These are phyloP conservation scores for Drosophila nikananu DNA, from an alignment of 1,140 invertebrate genomes.

Conservation along the genomic window DNA sequence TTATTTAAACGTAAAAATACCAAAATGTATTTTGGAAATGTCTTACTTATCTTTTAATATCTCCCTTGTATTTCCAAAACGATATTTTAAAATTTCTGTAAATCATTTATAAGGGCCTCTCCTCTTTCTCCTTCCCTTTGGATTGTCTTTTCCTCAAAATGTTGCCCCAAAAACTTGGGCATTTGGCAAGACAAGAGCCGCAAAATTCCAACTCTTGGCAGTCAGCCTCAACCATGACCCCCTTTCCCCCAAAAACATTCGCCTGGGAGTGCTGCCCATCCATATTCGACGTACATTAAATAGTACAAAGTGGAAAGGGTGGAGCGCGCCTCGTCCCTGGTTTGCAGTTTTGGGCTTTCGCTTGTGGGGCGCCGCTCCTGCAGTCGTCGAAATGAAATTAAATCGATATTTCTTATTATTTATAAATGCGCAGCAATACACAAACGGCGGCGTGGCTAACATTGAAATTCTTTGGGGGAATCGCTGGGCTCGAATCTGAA, in stretches of 20 bases:
- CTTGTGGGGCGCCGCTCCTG: constrained; percentile 14
- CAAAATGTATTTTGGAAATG: rapidly evolving
- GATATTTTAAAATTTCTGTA: neutral
- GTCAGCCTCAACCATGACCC: constrained; percentile 59
- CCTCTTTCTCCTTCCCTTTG: neutral
- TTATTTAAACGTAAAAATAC: neutral
- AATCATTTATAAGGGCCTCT: neutral
- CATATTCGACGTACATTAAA: constrained; percentile 11
- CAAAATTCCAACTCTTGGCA: constrained; percentile 38
- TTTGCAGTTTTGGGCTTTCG: constrained; percentile 45
- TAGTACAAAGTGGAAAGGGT: neutral
- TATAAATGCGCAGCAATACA: constrained; percentile 64
- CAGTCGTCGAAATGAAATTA: constrained; percentile 59
- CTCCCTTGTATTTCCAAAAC: neutral
- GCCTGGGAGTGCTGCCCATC: constrained; percentile 17
- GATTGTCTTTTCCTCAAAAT: neutral
- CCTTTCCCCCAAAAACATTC: constrained; percentile 18
- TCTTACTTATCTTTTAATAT: neutral
- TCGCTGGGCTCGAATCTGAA: constrained; percentile 12
- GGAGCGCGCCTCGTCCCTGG: constrained; percentile 9
- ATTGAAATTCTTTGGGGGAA: constrained; percentile 43
- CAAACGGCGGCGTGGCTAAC: constrained; percentile 3
- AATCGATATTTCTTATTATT: constrained; percentile 81
- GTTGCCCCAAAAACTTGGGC: neutral
- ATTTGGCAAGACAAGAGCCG: constrained; percentile 19